Evolutionary conservation across 1,140 invertebrate species (phyloP), one percentile per base, ranked within the genome.

Genomic region (Drosophila chauvacae): DNA sequence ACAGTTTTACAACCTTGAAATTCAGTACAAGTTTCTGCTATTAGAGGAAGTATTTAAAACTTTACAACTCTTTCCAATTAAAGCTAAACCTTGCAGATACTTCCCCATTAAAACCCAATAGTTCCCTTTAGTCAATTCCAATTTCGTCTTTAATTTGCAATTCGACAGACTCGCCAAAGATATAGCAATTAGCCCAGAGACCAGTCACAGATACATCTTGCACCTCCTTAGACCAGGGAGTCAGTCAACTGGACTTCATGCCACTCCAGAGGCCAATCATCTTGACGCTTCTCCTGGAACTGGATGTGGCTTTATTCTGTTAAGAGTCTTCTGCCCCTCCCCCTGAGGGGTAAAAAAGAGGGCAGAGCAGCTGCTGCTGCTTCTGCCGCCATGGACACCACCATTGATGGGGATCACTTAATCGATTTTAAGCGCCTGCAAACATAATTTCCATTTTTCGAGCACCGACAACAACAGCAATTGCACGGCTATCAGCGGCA

Each of bases 401-500:
- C 69, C 66, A 60, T 72, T 72, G 62, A 65, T 74, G 77, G 83
- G 85, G 85, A 88, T 88, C 85, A 90, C 85, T 90, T 90, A 90
- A 90, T 90, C 86, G 86, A 90, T 90, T 90, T 78, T 64, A 78
- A 81, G 73, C 80, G 80, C 80, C 72, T 70, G 68, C 84, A 87
- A 88, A 77, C 79, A 77, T 65, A 68, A 77, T 88, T 87, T 87
- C 70, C 75, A 76, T 82, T 64, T 82, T 64, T 48, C 53, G 51
- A 70, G 64, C n/a, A 51, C 26, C 44, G 42, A 59, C 63, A 66
- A 77, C 57, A 61, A 66, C 70, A 82, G 77, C 84, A 87, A 87
- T 87, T 87, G 84, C 80, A 88, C 63, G 84, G 84, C 82, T 84
- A 87, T 87, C 84, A 87, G 84, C 80, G 85, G 84, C 80, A 88